Percentiles rank a stretch among this genome's conserved stretches.
phyloP scores from a whole-genome alignment of 2,797 vertebrate genomes.

The Eulemur albifrons region DNA sequence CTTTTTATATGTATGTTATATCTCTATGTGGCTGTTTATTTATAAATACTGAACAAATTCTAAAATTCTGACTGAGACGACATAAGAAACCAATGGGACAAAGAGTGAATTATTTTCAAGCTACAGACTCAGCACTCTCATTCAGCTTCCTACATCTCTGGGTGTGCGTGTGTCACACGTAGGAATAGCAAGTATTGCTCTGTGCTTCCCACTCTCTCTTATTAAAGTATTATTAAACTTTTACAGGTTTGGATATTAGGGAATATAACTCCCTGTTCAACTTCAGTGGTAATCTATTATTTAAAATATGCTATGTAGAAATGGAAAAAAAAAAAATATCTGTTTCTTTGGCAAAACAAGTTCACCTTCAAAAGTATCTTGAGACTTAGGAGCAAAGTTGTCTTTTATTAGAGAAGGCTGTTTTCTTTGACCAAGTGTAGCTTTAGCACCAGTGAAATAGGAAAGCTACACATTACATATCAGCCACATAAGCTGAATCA shows the following conservation, averaged over 20 bases:
- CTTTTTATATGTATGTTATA: background rate
- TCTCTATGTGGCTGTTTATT: background rate
- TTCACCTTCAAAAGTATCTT: background rate
- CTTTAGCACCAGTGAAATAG: background rate
- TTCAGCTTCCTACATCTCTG: background rate
- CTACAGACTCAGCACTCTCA: background rate
- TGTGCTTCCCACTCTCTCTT: background rate
- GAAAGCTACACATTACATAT: background rate
- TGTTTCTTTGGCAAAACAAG: background rate
- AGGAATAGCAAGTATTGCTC: accelerated
- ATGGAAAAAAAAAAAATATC: background rate
- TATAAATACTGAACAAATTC: background rate
- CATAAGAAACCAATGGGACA: background rate
- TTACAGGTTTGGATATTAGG: background rate
- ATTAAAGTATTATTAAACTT: background rate
- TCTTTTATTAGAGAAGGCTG: background rate
- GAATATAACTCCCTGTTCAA: background rate
- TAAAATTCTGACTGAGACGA: background rate
- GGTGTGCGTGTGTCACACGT: background rate
- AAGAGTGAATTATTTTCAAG: background rate
- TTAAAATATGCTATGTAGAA: background rate
- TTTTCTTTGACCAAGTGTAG: background rate
- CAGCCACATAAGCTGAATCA: background rate
- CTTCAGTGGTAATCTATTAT: background rate
- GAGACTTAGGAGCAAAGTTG: background rate